Base-by-base conservation (phyloP, 2,888 invertebrate species). In the Machimus rusticus region DNA sequence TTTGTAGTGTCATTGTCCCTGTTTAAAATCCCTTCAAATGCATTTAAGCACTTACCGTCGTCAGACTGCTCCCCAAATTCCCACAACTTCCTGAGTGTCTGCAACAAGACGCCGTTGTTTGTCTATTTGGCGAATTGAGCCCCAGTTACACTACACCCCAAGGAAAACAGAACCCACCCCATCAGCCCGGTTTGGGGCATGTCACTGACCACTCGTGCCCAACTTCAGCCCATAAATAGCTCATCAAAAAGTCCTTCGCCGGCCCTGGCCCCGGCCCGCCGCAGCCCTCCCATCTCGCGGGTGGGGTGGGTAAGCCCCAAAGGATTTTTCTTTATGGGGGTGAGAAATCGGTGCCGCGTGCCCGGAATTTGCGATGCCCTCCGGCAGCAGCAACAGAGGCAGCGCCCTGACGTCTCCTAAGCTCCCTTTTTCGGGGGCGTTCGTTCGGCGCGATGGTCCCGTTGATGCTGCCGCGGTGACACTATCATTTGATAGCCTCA, bases 311-410 rank as follows among this genome's bases (percentile, higher is more conserved):
- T 86, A 76, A 86, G 74, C 74, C 51, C 86, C 39, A 78, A 77
- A 77, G 57, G 66, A 86, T 86, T 86, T 86, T 79, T 74, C 46
- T 74, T 79, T 79, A 57, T 43, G 31, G 87, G 79, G 78, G 87
- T 79, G 87, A 87, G 87, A 87, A 87, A 87, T 87, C 87, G 87
- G 57, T 87, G 78, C 66, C 87, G 74, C 87, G 87, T 87, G 87
- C 78, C 74, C 39, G 16, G 87, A 79, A 87, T 87, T 55, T n/a
- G n/a, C 43, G 74, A 77, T 86, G 46, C 43, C 5, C 51, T 28
- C 12, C 74, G 74, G 46, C 28, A 55, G 66, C 23, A 57, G 34
- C 43, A 66, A 66, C 66, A 66, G 66, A 66, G 66, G 66, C 66
- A 19, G 55, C 9, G 55, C 9, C 55, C 55, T 66, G 66, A 66